Base-by-base conservation (phyloP, 2,888 invertebrate genomes). In the Idaea dimidiata region DNA sequence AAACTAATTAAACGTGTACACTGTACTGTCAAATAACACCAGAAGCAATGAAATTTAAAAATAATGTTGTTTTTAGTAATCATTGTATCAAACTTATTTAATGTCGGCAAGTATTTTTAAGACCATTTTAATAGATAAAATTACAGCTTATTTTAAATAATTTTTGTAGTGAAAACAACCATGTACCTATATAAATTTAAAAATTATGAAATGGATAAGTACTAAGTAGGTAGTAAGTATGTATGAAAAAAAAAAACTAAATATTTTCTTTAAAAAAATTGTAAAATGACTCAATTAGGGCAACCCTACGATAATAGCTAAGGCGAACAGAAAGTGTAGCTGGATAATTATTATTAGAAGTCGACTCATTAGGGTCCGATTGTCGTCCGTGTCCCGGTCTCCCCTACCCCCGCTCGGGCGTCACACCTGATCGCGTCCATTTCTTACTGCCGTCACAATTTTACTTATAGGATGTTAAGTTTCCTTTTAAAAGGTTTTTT, bases 321-420 rank as follows among this genome's bases (percentile, higher is more conserved):
- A 81, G 78, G 68, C 75, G 80, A 82, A 80, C 86, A 87, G 87
- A 91, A 89, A 91, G 90, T 91, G 89, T 90, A 88, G 89, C 84
- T 87, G 85, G 91, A 88, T 92, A 92, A 92, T 91, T 87, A 91
- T 91, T 87, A 91, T 88, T 87, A 87, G 87, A 86, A 81, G 79
- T 78, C 77, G 87, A 84, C 89, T 92, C 91, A 92, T 91, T 91
- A 91, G 89, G 83, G 81, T 77, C 71, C 91, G 90, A 91, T 92
- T 92, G 91, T 91, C 86, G 83, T 82, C 76, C 73, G 69, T 65
- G 60, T 64, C 68, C 70, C 65, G 67, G 64, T 63, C 64, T 62
- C 64, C 61, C 62, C 59, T 31, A 5, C 65, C 62, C 63, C 64
- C 68, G 65, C 60, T 59, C 60, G 62, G 70, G 63, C 67, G 74